A percentile compares a stretch with the other conserved stretches of the same genome.
phyloP scores from a whole-genome alignment of 2,113 vertebrate genomes.

The Tringa solitaria region DNA sequence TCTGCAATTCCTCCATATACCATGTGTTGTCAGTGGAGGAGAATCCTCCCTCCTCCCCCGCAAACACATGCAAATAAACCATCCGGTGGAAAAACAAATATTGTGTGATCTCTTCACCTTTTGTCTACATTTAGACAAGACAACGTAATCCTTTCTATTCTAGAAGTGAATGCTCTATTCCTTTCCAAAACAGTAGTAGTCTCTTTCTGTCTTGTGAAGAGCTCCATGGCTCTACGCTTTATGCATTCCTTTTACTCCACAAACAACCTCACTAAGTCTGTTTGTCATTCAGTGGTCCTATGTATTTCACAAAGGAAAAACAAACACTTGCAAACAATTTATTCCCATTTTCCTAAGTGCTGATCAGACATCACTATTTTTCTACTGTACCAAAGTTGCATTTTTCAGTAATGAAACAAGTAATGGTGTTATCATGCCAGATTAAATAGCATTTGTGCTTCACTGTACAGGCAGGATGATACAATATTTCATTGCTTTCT shows the following conservation, averaged over 20 bases:
- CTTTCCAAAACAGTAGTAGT: neutral
- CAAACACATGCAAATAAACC: conserved; percentile 25
- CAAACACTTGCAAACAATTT: neutral
- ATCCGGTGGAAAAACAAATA: conserved; percentile 3
- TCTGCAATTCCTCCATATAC: neutral
- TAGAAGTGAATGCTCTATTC: neutral
- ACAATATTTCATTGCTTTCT: neutral
- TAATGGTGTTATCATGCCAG: neutral
- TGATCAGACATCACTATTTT: neutral
- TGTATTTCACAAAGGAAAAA: neutral
- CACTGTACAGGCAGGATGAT: neutral
- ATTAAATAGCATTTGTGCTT: neutral
- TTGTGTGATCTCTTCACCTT: conserved; percentile 37
- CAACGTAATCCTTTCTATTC: neutral
- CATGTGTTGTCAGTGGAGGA: neutral
- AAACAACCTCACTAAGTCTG: neutral
- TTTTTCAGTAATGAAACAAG: neutral
- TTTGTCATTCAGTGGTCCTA: neutral
- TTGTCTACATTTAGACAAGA: conserved; percentile 18
- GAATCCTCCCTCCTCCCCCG: neutral
- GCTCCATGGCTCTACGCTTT: neutral
- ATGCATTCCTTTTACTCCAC: neutral
- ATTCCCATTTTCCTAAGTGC: neutral
- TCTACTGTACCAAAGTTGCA: neutral
- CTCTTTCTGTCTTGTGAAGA: neutral